Conservation (phyloP, 2,113 vertebrate genomes). For the Ceyx melanurus region DNA sequence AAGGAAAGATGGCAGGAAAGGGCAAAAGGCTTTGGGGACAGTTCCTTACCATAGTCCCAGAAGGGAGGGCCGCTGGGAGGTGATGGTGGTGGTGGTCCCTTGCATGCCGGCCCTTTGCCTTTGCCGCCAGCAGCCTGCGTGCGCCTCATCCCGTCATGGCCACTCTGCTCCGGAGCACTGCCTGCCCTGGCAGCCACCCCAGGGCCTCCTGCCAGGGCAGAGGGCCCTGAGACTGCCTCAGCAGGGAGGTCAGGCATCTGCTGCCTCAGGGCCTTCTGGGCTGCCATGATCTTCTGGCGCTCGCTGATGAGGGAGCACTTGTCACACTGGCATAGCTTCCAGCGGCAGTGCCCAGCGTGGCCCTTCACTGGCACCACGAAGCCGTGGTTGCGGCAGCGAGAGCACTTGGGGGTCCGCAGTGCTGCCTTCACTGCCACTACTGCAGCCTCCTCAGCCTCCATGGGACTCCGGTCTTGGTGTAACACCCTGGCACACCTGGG, state of each 20-base stretch:
- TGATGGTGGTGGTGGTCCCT: background rate
- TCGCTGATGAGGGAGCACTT: constrained; percentile 83
- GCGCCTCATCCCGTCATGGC: background rate
- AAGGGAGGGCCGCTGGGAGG: background rate
- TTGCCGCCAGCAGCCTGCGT: background rate
- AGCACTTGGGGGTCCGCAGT: constrained; percentile 78
- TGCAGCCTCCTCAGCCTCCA: background rate
- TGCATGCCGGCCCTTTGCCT: background rate
- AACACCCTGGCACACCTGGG: too few relatives aligned
- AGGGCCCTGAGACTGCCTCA: background rate
- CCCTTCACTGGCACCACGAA: constrained; percentile 82
- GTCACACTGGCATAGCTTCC: constrained; percentile 80
- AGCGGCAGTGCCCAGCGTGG: constrained; percentile 80
- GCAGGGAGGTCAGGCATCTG: background rate
- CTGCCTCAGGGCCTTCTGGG: constrained; percentile 75
- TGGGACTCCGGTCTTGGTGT: rapidly evolving
- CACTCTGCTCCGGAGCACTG: background rate
- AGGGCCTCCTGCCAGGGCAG: background rate
- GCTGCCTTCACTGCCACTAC: background rate
- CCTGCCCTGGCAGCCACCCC: rapidly evolving
- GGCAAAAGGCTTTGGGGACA: background rate
- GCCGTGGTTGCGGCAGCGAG: constrained; percentile 85
- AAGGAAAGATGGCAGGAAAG: background rate
- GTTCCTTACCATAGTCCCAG: constrained; percentile 60
- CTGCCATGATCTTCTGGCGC: constrained; percentile 82